Base-by-base conservation (phyloP, 2,113 vertebrate species). In the Halichoerus grypus region DNA sequence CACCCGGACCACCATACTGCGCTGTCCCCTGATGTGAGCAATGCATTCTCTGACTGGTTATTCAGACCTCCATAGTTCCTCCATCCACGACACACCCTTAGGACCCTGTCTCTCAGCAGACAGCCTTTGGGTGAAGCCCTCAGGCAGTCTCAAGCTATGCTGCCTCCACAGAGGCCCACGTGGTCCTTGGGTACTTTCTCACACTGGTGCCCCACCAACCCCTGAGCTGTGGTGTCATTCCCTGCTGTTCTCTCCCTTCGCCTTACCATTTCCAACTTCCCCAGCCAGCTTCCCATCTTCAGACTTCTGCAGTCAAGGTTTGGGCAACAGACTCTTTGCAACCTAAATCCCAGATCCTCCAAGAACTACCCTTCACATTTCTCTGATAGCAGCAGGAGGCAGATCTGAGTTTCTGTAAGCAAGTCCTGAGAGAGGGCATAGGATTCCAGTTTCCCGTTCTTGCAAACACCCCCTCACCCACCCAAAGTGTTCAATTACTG, bases 221-320 rank as follows among this genome's bases (percentile, higher is more conserved):
- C n/a, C 8, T 1, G 31, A 21, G 16, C 14, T 31, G 4, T 1
- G 14, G 0, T 6, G 1, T 33, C 4, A 59, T 61, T 4, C 51
- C 26, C n/a, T 63, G 36, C 5, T 26, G 36, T 5, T 42, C 36
- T 51, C 39, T 46, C 24, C 79, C 14, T 42, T 85, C 13, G 4
- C 9, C 31, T 31, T 36, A 4, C 33, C n/a, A 1, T 24, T 13
- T 6, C 12, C 28, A 21, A 8, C 46, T 57, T 84, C 39, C 31
- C 76, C 31, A 61, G 42, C 9, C 46, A 36, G 15, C 46, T 65
- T 84, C 46, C 46, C 74, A 6, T 7, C 55, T 85, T 89, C 55
- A 81, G 59, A 33, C 28, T 63, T 55, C 36, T 74, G 88, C 88
- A 81, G 28, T 28, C 21, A 81, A 81, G 91, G 72, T 19, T 4